phyloP scores from a whole-genome alignment of 35 echinoderm and acorn worm species.

The Lytechinus variegatus region DNA sequence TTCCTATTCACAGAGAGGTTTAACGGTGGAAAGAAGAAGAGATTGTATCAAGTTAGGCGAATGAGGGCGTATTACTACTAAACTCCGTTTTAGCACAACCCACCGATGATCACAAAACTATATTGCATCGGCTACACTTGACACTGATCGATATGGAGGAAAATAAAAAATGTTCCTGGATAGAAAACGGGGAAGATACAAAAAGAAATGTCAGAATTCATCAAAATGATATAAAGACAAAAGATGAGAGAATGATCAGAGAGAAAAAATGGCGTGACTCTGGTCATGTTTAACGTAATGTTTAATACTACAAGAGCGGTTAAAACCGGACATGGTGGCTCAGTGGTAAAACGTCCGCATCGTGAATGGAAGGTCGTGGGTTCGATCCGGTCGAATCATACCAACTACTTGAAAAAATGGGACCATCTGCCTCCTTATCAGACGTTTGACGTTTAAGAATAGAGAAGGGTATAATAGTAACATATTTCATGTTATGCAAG shows the following conservation, averaged over 20 bases:
- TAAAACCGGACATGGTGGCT: no score
- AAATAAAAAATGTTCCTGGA: not conserved
- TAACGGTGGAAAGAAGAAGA: not conserved
- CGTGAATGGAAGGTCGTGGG: no score
- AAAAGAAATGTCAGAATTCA: not conserved
- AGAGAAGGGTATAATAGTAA: no score
- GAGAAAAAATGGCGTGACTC: not conserved
- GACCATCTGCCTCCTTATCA: no score
- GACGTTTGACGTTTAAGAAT: no score
- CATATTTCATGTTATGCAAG: no score
- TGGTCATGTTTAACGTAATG: no score
- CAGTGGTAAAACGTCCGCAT: no score
- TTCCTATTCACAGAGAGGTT: not conserved
- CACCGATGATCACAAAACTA: not conserved
- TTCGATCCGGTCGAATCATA: no score
- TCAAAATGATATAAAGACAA: not conserved
- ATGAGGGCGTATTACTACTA: not conserved
- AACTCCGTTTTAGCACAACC: not conserved
- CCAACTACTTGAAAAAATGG: no score
- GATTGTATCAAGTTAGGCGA: not conserved
- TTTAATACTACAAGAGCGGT: no score
- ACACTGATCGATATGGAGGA: not conserved
- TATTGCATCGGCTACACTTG: not conserved
- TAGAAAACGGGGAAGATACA: not conserved
- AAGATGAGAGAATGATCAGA: not conserved